Evolutionary conservation across 2,113 vertebrate genomes (phyloP).

Genomic region (Tetrao urogallus): DNA sequence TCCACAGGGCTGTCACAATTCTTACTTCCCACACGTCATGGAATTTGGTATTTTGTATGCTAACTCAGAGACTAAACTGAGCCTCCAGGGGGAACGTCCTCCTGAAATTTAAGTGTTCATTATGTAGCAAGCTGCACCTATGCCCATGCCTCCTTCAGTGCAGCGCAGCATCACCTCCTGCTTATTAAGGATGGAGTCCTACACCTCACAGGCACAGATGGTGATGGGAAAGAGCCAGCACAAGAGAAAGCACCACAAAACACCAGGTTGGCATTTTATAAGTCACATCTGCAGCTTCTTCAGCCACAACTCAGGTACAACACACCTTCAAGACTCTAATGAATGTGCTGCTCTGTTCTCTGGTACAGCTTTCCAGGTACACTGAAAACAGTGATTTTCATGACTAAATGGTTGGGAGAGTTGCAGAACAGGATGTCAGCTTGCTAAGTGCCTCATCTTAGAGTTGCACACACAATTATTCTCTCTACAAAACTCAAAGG

Average conservation of each 20-base stretch:
- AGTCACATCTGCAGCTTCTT: neutral
- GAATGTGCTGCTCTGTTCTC: neutral
- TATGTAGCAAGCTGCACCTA: neutral
- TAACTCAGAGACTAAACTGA: neutral
- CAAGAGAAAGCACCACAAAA: neutral
- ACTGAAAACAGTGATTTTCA: conserved; percentile 18
- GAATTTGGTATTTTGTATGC: neutral
- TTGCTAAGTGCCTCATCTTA: conserved; percentile 28
- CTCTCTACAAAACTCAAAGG: conserved; percentile 10
- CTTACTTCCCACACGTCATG: neutral
- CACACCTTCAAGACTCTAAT: neutral
- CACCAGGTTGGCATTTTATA: neutral
- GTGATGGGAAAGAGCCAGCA: neutral
- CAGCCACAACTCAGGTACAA: neutral
- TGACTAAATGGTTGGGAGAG: neutral
- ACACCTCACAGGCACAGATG: neutral
- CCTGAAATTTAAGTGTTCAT: conserved; percentile 16
- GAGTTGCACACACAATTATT: conserved; percentile 25
- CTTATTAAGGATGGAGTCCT: neutral
- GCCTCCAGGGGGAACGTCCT: neutral
- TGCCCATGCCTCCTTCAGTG: neutral
- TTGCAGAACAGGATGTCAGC: conserved; percentile 47
- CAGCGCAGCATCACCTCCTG: neutral
- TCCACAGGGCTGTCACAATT: neutral
- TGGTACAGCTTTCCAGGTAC: neutral